These are phyloP conservation scores for Patella vulgata DNA, from an alignment of 1,140 invertebrate species.

Conservation along the genomic window DNA sequence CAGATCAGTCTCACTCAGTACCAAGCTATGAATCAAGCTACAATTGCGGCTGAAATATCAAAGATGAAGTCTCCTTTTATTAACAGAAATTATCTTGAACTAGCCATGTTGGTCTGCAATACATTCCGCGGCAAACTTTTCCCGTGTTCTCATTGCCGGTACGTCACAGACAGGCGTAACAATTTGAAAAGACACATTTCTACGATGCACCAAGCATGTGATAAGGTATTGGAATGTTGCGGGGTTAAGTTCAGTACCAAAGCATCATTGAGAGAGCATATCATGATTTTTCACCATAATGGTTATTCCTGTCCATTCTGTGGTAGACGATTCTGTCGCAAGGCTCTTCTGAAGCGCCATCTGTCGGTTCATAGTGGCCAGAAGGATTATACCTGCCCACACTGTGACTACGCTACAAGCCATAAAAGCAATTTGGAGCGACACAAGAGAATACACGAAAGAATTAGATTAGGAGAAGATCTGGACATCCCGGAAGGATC, in stretches of 20 bases:
- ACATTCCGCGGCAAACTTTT: conserved; percentile 63
- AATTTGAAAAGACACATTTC: conserved; percentile 68
- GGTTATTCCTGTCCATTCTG: conserved; percentile 68
- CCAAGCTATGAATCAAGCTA: conserved; percentile 33
- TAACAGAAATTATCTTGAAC: conserved; percentile 58
- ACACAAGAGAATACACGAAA: conserved; percentile 65
- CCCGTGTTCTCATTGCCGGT: conserved; percentile 64
- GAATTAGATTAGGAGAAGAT: conserved; percentile 44
- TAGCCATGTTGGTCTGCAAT: conserved; percentile 62
- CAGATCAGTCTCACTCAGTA: conserved; percentile 41
- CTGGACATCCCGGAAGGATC: conserved; percentile 9
- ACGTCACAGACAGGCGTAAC: conserved; percentile 69
- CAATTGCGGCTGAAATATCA: conserved; percentile 45
- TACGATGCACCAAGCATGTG: conserved; percentile 68
- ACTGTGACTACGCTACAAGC: conserved; percentile 69
- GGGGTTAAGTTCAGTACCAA: conserved; percentile 66
- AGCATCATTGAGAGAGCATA: conserved; percentile 66
- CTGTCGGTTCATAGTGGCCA: conserved; percentile 67
- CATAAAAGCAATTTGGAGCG: conserved; percentile 70
- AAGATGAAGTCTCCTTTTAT: conserved; percentile 57
- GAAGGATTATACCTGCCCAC: conserved; percentile 67
- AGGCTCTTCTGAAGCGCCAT: conserved; percentile 69
- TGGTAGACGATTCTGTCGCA: conserved; percentile 67
- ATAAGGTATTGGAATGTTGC: conserved; percentile 67
- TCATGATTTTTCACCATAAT: conserved; percentile 63